A percentile compares a stretch with the other conserved stretches of the same genome.
These are phyloP conservation scores for Parnassius mnemosyne DNA, from an alignment of 2,888 invertebrate genomes.

Conservation along the genomic window DNA sequence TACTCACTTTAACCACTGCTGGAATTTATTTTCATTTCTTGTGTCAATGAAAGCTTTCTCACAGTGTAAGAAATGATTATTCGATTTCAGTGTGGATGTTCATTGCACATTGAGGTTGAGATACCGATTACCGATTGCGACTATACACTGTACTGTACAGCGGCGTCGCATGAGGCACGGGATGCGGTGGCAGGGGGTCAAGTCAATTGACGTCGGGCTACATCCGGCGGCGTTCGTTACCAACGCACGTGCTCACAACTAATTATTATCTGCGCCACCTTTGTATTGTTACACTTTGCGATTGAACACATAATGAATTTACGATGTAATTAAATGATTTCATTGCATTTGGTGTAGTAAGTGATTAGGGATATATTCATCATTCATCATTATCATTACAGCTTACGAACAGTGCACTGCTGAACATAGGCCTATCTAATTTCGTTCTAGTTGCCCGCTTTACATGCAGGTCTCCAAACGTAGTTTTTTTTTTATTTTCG, in stretches of 20 bases:
- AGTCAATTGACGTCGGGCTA: slow-evolving; percentile 73
- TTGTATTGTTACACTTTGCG: neutral
- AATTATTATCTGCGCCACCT: slow-evolving; percentile 17
- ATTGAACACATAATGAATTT: slow-evolving; percentile 1
- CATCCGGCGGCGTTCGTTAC: slow-evolving; percentile 60
- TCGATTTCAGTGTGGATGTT: no score
- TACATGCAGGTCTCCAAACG: no score
- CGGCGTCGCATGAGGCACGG: slow-evolving; percentile 50
- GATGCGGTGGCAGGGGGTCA: slow-evolving; percentile 71
- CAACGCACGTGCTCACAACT: slow-evolving; percentile 33
- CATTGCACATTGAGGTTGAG: neutral
- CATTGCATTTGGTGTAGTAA: neutral
- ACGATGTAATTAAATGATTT: neutral
- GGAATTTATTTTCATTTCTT: no score
- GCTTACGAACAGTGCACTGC: no score
- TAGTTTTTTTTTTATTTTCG: no score
- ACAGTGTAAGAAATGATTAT: no score
- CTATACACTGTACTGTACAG: slow-evolving; percentile 9
- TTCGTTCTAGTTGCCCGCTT: no score
- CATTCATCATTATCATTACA: no score
- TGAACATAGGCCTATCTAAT: no score
- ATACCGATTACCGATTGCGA: neutral
- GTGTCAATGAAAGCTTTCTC: no score
- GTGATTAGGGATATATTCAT: no score
- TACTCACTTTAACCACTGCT: no score